These are phyloP conservation scores for Euplexia lucipara DNA, from an alignment of 2,888 invertebrate species.

Conservation along the genomic window DNA sequence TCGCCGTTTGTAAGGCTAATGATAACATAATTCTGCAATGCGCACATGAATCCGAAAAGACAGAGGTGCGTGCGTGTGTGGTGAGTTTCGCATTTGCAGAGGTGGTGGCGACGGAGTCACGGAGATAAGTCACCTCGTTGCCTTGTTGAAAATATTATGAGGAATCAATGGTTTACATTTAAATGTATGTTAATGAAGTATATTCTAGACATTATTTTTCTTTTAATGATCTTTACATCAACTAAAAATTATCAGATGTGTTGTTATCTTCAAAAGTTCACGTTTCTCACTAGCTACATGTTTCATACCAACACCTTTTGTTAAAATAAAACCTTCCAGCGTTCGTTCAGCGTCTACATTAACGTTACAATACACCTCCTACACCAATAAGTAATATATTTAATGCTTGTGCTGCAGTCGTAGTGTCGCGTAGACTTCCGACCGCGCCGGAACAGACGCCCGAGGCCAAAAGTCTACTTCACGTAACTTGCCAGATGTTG, in stretches of 20 bases:
- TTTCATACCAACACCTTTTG: neutral
- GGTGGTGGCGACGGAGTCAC: too few species aligned
- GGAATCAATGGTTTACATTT: too few species aligned
- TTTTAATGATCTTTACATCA: neutral
- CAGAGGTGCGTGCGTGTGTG: too few species aligned
- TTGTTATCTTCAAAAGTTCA: neutral
- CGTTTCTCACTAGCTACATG: neutral
- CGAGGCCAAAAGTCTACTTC: slow-evolving; percentile 14
- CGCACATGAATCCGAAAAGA: too few species aligned
- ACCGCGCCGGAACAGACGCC: slow-evolving; percentile 44
- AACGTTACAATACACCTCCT: neutral
- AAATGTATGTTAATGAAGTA: too few species aligned
- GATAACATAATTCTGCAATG: too few species aligned
- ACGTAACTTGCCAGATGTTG: slow-evolving; percentile 28
- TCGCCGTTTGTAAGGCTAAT: too few species aligned
- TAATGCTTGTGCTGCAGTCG: slow-evolving; percentile 23
- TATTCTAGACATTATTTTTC: too few species aligned
- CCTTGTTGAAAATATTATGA: too few species aligned
- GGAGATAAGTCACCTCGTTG: too few species aligned
- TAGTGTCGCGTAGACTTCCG: slow-evolving; percentile 39
- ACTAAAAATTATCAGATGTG: neutral
- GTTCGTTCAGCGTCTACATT: neutral
- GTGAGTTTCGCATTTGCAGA: too few species aligned
- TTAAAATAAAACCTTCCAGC: neutral
- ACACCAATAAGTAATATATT: slow-evolving; percentile 45